Conservation (phyloP, 2,888 invertebrate genomes). For the Dicyrtoma fusca region DNA sequence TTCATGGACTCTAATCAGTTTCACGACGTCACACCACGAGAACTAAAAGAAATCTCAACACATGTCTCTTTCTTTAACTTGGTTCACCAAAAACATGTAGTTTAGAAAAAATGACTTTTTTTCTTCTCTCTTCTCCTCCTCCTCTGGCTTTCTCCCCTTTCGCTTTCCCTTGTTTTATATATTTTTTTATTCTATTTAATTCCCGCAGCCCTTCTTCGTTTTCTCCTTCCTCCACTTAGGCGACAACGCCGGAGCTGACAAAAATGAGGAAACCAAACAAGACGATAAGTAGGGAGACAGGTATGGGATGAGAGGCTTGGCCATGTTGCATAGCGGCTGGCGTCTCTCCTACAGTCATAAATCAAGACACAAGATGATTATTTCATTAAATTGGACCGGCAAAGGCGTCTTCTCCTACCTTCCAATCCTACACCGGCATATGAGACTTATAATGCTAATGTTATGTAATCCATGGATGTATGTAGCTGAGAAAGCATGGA, state of each 20-base stretch:
- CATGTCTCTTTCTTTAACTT: neutral
- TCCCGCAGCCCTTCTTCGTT: neutral
- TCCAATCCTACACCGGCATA: neutral
- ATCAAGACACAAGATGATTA: slow-evolving; percentile 16
- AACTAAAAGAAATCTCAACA: neutral
- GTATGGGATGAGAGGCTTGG: slow-evolving; percentile 35
- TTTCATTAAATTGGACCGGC: neutral
- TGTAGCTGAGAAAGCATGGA: too few relatives aligned
- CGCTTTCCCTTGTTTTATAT: neutral
- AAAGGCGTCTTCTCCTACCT: neutral
- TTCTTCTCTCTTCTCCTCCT: neutral
- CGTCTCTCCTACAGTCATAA: slow-evolving; percentile 50
- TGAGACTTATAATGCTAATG: too few relatives aligned
- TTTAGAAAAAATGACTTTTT: neutral
- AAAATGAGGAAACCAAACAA: slow-evolving; percentile 35
- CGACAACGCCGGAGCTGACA: slow-evolving; percentile 19
- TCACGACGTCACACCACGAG: neutral
- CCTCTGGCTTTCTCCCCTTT: neutral
- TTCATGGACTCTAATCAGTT: neutral
- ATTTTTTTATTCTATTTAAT: too few relatives aligned
- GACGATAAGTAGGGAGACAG: slow-evolving; percentile 32
- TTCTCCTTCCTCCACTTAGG: neutral
- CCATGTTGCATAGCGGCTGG: slow-evolving; percentile 57
- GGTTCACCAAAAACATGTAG: neutral
- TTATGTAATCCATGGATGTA: too few relatives aligned